phyloP scores from a whole-genome alignment of 2,888 invertebrate genomes.

The Pelosia muscerda region DNA sequence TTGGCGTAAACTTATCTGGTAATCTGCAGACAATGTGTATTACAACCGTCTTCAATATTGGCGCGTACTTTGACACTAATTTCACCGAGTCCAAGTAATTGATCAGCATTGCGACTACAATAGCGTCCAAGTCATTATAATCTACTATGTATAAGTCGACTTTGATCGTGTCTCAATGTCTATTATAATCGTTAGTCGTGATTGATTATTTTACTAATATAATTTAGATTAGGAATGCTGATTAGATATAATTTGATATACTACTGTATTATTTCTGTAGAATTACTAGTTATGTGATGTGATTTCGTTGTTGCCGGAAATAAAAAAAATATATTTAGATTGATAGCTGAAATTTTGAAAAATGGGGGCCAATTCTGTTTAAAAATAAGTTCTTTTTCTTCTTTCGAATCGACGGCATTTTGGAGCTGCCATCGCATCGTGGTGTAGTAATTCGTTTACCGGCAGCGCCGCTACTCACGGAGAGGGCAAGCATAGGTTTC shows the following conservation, averaged over 20 bases:
- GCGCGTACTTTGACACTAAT: neutral
- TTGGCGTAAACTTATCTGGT: too few species aligned
- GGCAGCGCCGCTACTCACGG: too few species aligned
- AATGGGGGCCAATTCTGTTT: too few species aligned
- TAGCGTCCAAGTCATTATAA: neutral
- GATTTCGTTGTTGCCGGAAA: neutral
- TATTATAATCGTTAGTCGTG: neutral
- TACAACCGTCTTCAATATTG: too few species aligned
- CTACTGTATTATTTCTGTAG: neutral
- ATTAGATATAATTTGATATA: conserved; percentile 2
- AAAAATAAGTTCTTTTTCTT: too few species aligned
- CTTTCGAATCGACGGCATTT: too few species aligned
- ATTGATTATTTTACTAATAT: conserved; percentile 2
- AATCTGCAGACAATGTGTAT: too few species aligned
- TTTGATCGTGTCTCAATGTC: neutral
- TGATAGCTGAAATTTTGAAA: too few species aligned
- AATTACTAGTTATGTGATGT: neutral
- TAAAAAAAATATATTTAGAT: too few species aligned
- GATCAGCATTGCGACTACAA: neutral
- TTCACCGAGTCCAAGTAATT: neutral
- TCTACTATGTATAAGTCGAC: neutral
- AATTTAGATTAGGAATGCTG: neutral
- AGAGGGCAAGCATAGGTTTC: too few species aligned
- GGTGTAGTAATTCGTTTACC: too few species aligned
- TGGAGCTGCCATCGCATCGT: too few species aligned